Evolutionary conservation across 1,140 invertebrate species (phyloP).

Genomic region (Harlomillsia oculata): DNA sequence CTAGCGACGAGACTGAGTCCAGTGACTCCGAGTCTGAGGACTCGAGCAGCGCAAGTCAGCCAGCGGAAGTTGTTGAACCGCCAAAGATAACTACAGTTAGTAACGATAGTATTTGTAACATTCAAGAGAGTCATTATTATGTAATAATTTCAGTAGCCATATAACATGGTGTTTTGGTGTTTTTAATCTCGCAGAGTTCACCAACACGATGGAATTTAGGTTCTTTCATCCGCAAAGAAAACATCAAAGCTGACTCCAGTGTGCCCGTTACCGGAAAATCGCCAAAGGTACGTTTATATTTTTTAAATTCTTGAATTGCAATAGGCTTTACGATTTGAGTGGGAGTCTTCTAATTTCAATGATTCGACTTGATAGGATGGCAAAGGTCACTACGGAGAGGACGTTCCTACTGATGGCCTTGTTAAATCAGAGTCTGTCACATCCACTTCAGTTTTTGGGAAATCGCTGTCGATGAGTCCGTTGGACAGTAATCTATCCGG

Average conservation of each 20-base stretch:
- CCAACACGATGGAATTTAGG: constrained; percentile 27
- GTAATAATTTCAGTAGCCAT: no score
- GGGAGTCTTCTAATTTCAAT: no score
- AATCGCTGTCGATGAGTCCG: constrained; percentile 35
- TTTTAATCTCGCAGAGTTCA: constrained; percentile 16
- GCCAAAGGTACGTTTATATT: constrained; percentile 14
- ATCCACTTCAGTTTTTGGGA: constrained; percentile 23
- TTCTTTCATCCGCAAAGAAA: constrained; percentile 23
- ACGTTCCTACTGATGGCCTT: constrained; percentile 4
- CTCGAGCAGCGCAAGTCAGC: constrained; percentile 28
- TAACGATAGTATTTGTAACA: not conserved
- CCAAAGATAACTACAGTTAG: not conserved
- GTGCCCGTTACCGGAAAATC: constrained; percentile 12
- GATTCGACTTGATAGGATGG: no score
- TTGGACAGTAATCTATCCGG: not conserved
- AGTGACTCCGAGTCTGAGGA: constrained; percentile 30
- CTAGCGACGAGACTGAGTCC: constrained; percentile 21
- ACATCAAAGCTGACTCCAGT: constrained; percentile 19
- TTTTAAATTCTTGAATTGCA: no score
- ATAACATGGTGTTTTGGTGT: no score
- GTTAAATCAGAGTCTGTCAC: constrained; percentile 26
- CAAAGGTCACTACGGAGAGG: no score
- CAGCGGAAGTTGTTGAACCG: constrained; percentile 12
- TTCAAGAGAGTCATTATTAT: not conserved
- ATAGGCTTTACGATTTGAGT: no score